These are phyloP conservation scores for Ischnura elegans DNA, from an alignment of 2,888 invertebrate species.

Conservation along the genomic window DNA sequence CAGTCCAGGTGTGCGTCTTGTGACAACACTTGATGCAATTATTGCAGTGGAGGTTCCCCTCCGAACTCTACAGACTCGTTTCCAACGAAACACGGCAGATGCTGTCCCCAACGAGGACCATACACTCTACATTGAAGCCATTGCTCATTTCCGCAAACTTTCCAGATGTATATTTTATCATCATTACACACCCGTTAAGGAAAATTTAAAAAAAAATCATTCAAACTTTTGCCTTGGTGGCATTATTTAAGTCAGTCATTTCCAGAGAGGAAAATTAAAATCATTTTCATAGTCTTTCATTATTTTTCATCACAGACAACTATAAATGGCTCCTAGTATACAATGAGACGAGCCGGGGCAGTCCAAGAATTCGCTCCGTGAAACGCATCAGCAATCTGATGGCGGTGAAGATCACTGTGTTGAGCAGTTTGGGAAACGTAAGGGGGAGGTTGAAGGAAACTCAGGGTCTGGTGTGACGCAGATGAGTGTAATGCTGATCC, in stretches of 20 bases:
- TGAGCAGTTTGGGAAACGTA: conserved; percentile 23
- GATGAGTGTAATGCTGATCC: conserved; percentile 39
- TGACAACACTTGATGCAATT: neutral
- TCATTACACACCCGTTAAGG: conserved; percentile 19
- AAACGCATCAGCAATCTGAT: neutral
- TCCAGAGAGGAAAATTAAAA: conserved; percentile 47
- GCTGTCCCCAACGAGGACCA: neutral
- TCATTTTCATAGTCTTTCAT: conserved; percentile 36
- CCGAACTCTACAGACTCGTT: neutral
- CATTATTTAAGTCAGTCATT: conserved; percentile 42
- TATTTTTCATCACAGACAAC: conserved; percentile 60
- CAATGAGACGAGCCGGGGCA: conserved; percentile 32
- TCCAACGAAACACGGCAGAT: conserved; percentile 29
- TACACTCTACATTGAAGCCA: neutral
- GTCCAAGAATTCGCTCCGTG: conserved; percentile 52
- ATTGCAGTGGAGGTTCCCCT: neutral
- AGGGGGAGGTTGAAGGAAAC: conserved; percentile 30
- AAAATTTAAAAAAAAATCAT: conserved; percentile 4
- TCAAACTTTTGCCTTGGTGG: conserved; percentile 3
- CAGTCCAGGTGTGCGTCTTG: neutral
- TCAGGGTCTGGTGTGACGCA: conserved; percentile 51
- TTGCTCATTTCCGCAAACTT: neutral
- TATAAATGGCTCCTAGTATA: conserved; percentile 50
- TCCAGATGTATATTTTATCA: conserved; percentile 32
- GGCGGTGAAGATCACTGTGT: conserved; percentile 49